phyloP scores from a whole-genome alignment of 2,888 invertebrate genomes.

The Callyntrura sp. region DNA sequence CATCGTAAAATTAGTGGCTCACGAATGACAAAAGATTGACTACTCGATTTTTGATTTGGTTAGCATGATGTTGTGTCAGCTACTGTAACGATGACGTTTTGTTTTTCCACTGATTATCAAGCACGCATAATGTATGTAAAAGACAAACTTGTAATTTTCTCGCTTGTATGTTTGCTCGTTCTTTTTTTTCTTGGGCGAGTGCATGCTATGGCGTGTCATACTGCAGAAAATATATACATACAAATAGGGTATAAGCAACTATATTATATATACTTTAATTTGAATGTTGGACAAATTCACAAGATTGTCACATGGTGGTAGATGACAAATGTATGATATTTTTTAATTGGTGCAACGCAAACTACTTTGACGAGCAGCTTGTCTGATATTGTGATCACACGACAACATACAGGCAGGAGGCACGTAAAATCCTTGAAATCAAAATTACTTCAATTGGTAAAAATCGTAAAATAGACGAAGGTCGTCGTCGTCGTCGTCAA shows the following conservation, averaged over 20 bases:
- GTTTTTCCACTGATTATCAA: constrained; percentile 64
- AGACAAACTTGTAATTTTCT: constrained; percentile 36
- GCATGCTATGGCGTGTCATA: background rate
- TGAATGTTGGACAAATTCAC: constrained; percentile 58
- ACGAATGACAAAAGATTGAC: constrained; percentile 78
- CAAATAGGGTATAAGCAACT: background rate
- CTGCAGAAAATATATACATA: background rate
- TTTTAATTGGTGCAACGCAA: constrained; percentile 61
- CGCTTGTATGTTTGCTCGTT: constrained; percentile 17
- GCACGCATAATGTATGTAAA: constrained; percentile 54
- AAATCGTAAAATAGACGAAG: constrained; percentile 47
- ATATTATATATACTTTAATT: constrained; percentile 21
- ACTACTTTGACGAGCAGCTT: constrained; percentile 12
- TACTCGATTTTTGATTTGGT: constrained; percentile 67
- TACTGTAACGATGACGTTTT: constrained; percentile 45
- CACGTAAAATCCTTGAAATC: constrained; percentile 72
- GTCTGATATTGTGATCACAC: constrained; percentile 12
- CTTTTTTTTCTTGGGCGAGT: constrained; percentile 6
- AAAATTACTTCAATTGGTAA: constrained; percentile 56
- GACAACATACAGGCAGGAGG: constrained; percentile 57
- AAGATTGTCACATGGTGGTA: constrained; percentile 57
- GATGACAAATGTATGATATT: constrained; percentile 41
- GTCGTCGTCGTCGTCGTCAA: constrained; percentile 24
- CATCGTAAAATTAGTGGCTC: constrained; percentile 76
- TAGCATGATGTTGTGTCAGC: constrained; percentile 51